Evolutionary conservation across 2,888 invertebrate genomes (phyloP).

Genomic region (Lysandra coridon): DNA sequence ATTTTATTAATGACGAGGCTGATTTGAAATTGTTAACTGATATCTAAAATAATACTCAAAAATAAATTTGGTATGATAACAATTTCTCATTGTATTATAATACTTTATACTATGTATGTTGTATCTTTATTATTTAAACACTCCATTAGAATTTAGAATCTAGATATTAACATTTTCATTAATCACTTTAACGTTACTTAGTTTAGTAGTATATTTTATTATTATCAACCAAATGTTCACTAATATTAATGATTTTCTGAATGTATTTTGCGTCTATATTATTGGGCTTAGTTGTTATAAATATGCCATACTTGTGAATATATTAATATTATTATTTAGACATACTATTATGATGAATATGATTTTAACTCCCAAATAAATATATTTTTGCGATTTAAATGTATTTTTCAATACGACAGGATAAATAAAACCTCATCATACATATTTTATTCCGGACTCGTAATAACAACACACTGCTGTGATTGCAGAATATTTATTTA

Average conservation of each 20-base stretch:
- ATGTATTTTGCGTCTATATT: neutral
- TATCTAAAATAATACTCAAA: neutral
- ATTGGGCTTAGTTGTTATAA: neutral
- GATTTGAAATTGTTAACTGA: neutral
- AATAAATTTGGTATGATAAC: neutral
- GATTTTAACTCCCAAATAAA: neutral
- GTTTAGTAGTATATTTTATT: neutral
- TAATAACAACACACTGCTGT: conserved; percentile 8
- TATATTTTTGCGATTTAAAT: neutral
- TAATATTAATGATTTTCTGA: neutral
- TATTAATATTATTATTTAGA: neutral
- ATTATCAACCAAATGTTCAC: neutral
- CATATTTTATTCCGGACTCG: neutral
- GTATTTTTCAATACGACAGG: neutral
- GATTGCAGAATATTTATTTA: conserved; percentile 31
- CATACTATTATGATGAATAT: neutral
- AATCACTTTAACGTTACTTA: neutral
- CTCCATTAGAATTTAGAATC: neutral
- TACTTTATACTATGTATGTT: neutral
- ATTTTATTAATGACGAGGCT: neutral
- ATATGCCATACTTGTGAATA: conserved; percentile 22
- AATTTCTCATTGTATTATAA: neutral
- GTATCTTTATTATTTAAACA: neutral
- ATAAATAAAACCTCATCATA: neutral
- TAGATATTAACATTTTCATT: neutral